Evolutionary conservation across 2,113 vertebrate species (phyloP), one percentile per base, ranked within the genome.

Genomic region (Corythoichthys intestinalis): DNA sequence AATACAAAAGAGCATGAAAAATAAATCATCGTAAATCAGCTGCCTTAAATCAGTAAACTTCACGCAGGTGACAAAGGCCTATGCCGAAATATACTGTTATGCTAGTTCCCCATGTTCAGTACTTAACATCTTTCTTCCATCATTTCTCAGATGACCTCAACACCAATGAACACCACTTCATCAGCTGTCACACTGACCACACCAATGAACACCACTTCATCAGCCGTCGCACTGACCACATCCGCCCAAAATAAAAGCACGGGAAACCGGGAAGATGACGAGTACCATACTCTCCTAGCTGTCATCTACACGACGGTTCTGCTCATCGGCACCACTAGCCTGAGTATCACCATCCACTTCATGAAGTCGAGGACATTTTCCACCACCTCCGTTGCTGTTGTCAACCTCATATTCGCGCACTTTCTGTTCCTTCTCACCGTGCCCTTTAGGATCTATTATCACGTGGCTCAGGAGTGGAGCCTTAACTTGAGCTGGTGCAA

Each of bases 361-460:
- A 75, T 98, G 48, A 94, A 92, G 83, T 94, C 93, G 83, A 94
- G 90, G 83, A 80, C 90, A 1, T 81, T 87, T 0, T 96, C 96
- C 0, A 85, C 93, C 83, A 98, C 90, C 39, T 95, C 94, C 1
- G 92, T 93, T 0, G 92, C 93, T 0, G 87, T 97, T 0, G 54
- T 95, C 60, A 98, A 98, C 87, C 88, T 98, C 54, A 92, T 97
- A 0, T 86, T 94, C 12, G 77, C 94, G 5, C 96, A 98, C 70
- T 79, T 92, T 7, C 35, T 95, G 17, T 95, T 97, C 37, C 90
- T 98, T 9, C 28, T 94, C 76, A 96, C 94, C 0, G 85, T 98
- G 52, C 96, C 96, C 1, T 98, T 98, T 74, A 92, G 96, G 60
- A 83, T 98, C 65, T 77, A 91, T 79, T 98, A 95, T 47, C 94